These are phyloP conservation scores for Merops nubicus DNA, from an alignment of 2,113 vertebrate genomes.

Conservation along the genomic window DNA sequence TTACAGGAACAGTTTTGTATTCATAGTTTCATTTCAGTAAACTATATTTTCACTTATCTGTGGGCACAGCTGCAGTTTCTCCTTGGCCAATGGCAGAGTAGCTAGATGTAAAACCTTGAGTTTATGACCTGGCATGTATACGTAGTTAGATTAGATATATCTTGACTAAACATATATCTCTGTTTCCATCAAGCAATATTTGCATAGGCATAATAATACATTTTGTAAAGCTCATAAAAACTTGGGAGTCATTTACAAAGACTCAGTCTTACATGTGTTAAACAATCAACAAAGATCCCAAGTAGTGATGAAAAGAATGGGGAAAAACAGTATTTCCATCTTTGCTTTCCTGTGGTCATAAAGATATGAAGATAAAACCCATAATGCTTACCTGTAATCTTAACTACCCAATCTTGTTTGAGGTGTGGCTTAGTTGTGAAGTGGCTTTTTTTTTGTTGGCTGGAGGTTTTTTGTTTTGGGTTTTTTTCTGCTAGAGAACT, in stretches of 20 bases:
- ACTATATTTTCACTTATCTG: background rate
- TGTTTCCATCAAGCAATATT: background rate
- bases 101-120: background rate
- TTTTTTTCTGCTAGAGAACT: background rate
- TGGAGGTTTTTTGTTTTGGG: background rate
- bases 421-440: constrained; percentile 37
- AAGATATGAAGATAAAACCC: constrained; percentile 31
- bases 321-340: background rate
- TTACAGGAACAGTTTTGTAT: background rate
- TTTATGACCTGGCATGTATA: background rate
- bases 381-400: constrained; percentile 31
- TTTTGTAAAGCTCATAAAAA: background rate
- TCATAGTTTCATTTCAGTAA: background rate
- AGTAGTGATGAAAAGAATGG: background rate
- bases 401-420: constrained; percentile 9
- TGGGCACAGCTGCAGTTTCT: background rate
- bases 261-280: background rate
- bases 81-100: background rate
- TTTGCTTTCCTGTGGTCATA: constrained; percentile 7
- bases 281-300: background rate
- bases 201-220: background rate
- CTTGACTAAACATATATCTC: background rate
- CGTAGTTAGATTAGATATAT: background rate
- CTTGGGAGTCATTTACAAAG: background rate
- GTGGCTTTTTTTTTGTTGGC: constrained; percentile 19